Base-by-base conservation (phyloP, 2,888 invertebrate species). In the Agrilus biguttatus region DNA sequence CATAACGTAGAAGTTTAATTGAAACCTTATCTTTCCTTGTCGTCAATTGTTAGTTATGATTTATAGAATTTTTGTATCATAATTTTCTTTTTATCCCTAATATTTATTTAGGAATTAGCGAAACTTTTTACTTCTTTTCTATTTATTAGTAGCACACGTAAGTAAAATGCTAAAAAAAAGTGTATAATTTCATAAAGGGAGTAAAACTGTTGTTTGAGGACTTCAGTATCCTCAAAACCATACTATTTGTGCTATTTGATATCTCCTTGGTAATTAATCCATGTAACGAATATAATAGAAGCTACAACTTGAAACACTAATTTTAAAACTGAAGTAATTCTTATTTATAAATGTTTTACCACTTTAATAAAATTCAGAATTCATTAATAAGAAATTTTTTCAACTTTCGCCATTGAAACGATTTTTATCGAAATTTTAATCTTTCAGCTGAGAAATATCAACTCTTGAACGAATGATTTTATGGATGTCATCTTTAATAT, bases 321-420 rank as follows among this genome's bases (percentile, higher is more conserved):
- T 14, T 10, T 36, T 36, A n/a, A 33, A 17, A 3, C 21, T 28
- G n/a, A 3, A 10, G 33, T 5, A 10, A 40, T 17, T 34, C 8
- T n/a, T 19, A 12, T 10, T 13, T 23, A 21, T 32, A 21, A 47
- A 47, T 77, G 83, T n/a, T n/a, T n/a, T 78, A 75, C 87, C 79
- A 91, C 85, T 88, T 62, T 95, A 90, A 67, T 92, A 91, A 59
- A 95, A 91, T 36, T 88, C 84, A 50, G 88, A 65, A 51, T 95
- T 85, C 53, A 93, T 78, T 59, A 86, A 87, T n/a, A 65, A 91
- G 88, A 19, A 87, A 87, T 50, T 89, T 77, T 58, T 90, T 89
- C 47, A 82, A n/a, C n/a, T n/a, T 71, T 8, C 90, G 86, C 54
- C 93, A 84, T 78, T 85, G 61, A 3, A 56, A 56, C 41, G 13